Percentiles rank a stretch among this genome's conserved stretches.
Evolutionary conservation across 2,113 vertebrate genomes (phyloP).

Genomic region (Hoplias malabaricus): DNA sequence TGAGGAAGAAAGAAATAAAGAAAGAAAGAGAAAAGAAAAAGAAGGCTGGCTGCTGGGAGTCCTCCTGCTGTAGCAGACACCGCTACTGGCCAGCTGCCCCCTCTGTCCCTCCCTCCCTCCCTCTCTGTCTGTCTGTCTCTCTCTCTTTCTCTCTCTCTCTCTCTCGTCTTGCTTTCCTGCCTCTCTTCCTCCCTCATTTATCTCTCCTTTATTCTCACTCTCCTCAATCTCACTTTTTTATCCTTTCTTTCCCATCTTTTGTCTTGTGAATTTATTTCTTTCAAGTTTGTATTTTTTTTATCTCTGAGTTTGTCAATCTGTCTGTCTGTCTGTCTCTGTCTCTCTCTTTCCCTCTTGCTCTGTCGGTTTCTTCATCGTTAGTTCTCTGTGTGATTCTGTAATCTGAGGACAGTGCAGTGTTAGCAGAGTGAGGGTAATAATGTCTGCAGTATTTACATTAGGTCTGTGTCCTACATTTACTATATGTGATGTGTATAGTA

Average conservation of each 20-base stretch:
- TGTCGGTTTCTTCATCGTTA: slow-evolving; percentile 18
- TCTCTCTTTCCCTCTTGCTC: neutral
- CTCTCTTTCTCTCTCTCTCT: neutral
- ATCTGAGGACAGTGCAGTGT: neutral
- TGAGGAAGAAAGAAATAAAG: slow-evolving; percentile 8
- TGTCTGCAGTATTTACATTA: neutral
- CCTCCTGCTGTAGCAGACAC: too few relatives aligned
- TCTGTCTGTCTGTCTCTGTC: neutral
- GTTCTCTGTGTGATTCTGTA: slow-evolving; percentile 15
- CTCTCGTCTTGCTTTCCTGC: neutral
- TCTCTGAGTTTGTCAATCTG: neutral
- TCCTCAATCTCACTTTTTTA: neutral
- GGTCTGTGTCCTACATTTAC: neutral
- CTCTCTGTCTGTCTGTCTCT: neutral
- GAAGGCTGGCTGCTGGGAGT: slow-evolving; percentile 9
- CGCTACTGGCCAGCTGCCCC: slow-evolving; percentile 28
- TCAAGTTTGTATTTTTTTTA: neutral
- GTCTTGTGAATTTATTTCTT: neutral
- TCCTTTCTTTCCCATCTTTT: neutral
- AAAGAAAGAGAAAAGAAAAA: neutral
- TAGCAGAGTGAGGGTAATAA: slow-evolving; percentile 6
- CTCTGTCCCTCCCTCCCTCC: neutral
- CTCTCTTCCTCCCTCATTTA: neutral
- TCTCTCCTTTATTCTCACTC: too few relatives aligned
- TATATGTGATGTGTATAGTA: neutral